Conservation (phyloP, 2,113 vertebrate genomes). For the Cryptomyrus ogoouensis region DNA sequence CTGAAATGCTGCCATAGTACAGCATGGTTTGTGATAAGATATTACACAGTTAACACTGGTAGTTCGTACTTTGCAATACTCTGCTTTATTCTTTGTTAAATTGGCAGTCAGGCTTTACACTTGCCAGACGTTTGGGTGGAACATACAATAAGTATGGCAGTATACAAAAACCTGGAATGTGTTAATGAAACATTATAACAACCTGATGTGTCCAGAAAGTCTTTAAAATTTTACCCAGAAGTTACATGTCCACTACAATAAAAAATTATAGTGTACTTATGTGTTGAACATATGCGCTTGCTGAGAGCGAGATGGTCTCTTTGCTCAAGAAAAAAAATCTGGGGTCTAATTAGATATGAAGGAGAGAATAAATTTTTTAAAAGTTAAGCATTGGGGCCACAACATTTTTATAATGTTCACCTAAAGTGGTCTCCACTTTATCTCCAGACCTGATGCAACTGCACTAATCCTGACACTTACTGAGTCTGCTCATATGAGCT, state of each 20-base stretch:
- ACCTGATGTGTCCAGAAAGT: background rate
- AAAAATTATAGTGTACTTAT: background rate
- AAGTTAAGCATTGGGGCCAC: background rate
- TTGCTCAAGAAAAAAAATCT: background rate
- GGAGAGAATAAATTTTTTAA: background rate
- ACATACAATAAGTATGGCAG: background rate
- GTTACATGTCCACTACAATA: background rate
- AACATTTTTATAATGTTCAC: background rate
- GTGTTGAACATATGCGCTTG: background rate
- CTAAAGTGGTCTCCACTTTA: background rate
- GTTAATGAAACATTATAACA: background rate
- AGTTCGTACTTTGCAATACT: background rate
- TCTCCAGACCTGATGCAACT: constrained; percentile 15
- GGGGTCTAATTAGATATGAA: background rate
- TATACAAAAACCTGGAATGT: background rate
- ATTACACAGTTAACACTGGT: background rate
- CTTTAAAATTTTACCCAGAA: background rate
- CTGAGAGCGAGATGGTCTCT: background rate
- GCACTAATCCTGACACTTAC: background rate
- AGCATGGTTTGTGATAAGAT: background rate
- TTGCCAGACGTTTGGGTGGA: background rate
- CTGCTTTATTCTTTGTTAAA: background rate
- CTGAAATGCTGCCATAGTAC: background rate
- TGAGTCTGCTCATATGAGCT: background rate
- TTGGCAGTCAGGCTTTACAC: background rate